Percentiles rank a stretch among this genome's conserved stretches.
Conservation (phyloP, 2,797 vertebrate species). For the Nothura maculosa region DNA sequence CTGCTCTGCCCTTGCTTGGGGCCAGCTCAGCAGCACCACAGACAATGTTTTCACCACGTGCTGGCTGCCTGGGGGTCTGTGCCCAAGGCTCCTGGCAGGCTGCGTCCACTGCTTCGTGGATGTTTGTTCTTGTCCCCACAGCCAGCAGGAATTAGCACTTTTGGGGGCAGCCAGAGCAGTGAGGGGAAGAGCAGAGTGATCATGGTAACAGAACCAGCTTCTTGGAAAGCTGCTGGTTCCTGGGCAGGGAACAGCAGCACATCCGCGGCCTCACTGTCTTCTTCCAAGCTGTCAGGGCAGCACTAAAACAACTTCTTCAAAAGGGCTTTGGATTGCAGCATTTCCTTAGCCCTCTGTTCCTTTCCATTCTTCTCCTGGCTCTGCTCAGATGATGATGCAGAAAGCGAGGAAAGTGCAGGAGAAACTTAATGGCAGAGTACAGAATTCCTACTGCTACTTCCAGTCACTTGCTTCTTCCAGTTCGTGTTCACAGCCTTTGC, state of each 20-base stretch:
- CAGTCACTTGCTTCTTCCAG: background rate
- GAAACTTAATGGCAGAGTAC: background rate
- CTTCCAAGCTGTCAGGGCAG: background rate
- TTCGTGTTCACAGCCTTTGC: background rate
- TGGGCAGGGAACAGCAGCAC: background rate
- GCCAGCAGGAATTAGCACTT: background rate
- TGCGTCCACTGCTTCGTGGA: background rate
- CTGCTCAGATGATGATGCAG: background rate
- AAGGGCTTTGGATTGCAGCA: background rate
- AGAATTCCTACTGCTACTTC: background rate
- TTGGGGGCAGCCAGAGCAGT: background rate
- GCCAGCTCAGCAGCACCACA: background rate
- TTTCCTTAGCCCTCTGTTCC: background rate
- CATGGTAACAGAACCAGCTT: background rate
- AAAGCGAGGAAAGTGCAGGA: background rate
- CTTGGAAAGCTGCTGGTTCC: background rate
- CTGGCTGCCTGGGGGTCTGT: background rate
- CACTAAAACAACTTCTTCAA: background rate
- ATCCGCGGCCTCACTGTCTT: background rate
- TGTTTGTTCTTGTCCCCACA: background rate
- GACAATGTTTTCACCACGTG: background rate
- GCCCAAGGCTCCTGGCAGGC: background rate
- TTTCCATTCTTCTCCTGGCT: background rate
- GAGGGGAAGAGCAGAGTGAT: background rate
- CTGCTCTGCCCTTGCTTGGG: rapidly evolving